Evolutionary conservation across 2,113 vertebrate genomes (phyloP).

Genomic region (Cyanoderma ruficeps): DNA sequence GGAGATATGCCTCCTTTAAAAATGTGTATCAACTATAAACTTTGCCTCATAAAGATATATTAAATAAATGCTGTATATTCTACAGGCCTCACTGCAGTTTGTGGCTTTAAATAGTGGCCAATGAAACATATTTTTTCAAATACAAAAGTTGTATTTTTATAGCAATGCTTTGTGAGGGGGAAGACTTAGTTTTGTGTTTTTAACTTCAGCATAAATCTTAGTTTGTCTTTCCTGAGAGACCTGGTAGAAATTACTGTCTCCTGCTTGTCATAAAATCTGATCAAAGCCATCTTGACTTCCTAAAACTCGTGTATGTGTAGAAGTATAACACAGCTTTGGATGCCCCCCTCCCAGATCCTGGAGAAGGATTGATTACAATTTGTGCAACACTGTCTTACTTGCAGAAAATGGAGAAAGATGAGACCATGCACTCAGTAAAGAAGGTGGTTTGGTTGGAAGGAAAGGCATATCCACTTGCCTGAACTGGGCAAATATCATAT

Average conservation of each 20-base stretch:
- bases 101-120: slow-evolving; percentile 21
- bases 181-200: slow-evolving; percentile 3
- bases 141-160: slow-evolving; percentile 58
- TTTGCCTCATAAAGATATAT: slow-evolving; percentile 19
- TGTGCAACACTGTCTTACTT: background rate
- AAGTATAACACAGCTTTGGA: background rate
- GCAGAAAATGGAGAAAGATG: background rate
- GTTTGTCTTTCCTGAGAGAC: slow-evolving; percentile 21
- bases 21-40: background rate
- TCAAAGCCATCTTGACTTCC: background rate
- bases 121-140: slow-evolving; percentile 37
- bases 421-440: background rate
- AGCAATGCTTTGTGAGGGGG: background rate
- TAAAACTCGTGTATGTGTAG: background rate
- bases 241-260: background rate
- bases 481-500: background rate
- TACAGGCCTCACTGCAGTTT: background rate
- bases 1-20: background rate
- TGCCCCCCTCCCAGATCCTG: background rate
- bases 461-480: background rate
- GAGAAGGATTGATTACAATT: background rate
- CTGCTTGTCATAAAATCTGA: background rate
- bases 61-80: slow-evolving; percentile 44
- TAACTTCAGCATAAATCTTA: background rate
- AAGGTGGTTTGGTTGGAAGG: background rate